Evolutionary conservation across 2,113 vertebrate species (phyloP).

Genomic region (Alethe diademata): DNA sequence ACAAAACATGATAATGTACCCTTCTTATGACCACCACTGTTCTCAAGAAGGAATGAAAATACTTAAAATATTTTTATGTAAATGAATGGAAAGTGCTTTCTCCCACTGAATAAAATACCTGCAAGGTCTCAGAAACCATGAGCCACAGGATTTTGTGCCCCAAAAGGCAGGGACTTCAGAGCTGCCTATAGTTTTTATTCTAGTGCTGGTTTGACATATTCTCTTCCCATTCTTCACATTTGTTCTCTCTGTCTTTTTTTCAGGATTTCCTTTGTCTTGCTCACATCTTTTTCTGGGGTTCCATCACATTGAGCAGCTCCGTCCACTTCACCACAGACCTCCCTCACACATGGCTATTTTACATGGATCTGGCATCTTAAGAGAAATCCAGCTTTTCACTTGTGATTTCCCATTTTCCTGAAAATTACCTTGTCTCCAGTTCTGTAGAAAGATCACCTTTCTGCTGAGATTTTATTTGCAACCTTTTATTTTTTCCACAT

Average conservation of each 20-base stretch:
- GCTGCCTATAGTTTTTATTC: background rate
- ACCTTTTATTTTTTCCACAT: background rate
- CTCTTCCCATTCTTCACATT: background rate
- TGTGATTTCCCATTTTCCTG: background rate
- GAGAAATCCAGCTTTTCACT: background rate
- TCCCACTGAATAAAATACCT: background rate
- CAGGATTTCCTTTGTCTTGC: background rate
- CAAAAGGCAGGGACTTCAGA: background rate
- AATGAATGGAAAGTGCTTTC: background rate
- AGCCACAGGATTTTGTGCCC: background rate
- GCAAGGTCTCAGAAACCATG: background rate
- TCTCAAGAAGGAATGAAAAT: background rate
- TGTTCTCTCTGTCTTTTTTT: background rate
- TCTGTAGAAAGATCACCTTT: background rate
- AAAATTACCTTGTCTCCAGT: background rate
- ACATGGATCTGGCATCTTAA: background rate
- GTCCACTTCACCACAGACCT: background rate
- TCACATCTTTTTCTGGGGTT: background rate
- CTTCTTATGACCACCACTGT: background rate
- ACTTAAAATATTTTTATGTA: background rate
- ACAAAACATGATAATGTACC: background rate
- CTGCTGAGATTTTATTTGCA: background rate
- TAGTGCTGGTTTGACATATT: background rate
- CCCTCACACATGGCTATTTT: background rate
- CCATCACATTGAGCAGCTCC: background rate